Evolutionary conservation across 2,797 vertebrate genomes (phyloP), one percentile per base, ranked within the genome.

Genomic region (Artibeus lituratus): DNA sequence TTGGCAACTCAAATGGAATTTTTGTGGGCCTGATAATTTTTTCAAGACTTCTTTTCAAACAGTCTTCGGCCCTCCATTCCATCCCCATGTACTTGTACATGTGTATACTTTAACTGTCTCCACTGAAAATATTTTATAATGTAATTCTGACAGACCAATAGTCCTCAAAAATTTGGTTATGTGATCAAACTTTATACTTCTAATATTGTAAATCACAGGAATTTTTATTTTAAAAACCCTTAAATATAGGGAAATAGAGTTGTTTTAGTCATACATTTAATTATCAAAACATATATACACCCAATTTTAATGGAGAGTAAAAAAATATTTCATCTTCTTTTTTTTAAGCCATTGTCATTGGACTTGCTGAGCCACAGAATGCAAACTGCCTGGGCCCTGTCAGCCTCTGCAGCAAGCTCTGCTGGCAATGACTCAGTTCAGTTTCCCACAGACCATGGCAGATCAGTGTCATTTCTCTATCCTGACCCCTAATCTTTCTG

Each of bases 1-100:
- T 97, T 97, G 97, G 95, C 97, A 98, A 69, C 93, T 49, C 84
- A 87, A 96, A 87, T 95, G 95, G 92, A 96, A 96, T 97, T 97
- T 97, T 87, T 94, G 97, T 97, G 92, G 92, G 96, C 81, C 91
- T 96, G 92, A 92, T 95, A 74, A 96, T 95, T 95, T 97, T 96
- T 96, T 76, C 51, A 97, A 96, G 97, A 81, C 72, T 95, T 87
- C 96, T 96, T 95, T 95, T 78, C 53, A 82, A 95, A 73, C 47
- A 88, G 42, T 81, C 94, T 77, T 87, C 22, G 44, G 44, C 62
- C 44, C 57, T 53, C 87, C 67, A 74, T 57, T 37, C 72, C 69
- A 86, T 37, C 51, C 7, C 16, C 12, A 51, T 29, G 29, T 24
- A 53, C 35, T 37, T 72, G 3, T 73, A 4, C 37, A 11, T 11